These are phyloP conservation scores for Aleiodes testaceus DNA, from an alignment of 2,888 invertebrate species.

Conservation along the genomic window DNA sequence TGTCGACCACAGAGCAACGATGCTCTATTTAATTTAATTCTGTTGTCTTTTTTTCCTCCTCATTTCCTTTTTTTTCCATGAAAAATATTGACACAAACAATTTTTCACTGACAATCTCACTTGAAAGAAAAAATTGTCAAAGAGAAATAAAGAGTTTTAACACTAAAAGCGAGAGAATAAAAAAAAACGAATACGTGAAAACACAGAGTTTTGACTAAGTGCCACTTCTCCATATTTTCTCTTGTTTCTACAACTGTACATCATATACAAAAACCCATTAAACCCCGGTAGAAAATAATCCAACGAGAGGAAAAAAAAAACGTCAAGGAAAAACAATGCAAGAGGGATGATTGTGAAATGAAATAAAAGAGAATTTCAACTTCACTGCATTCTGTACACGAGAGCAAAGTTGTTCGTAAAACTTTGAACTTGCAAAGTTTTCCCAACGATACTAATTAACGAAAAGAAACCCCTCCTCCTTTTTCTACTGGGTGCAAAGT, in stretches of 20 bases:
- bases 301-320: background rate
- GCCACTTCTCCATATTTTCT: slow-evolving; percentile 56
- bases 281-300: background rate
- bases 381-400: slow-evolving; percentile 9
- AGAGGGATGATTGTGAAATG: slow-evolving; percentile 1
- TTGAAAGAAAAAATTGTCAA: background rate
- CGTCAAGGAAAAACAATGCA: slow-evolving; percentile 24
- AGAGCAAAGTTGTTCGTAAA: slow-evolving; percentile 29
- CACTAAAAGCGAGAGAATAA: slow-evolving; percentile 67
- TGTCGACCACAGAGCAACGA: slow-evolving; percentile 19
- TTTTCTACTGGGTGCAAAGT: slow-evolving; percentile 50
- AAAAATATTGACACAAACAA: too few species aligned
- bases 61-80: background rate
- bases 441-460: slow-evolving; percentile 44
- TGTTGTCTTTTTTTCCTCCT: background rate
- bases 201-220: slow-evolving; percentile 54
- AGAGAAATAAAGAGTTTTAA: background rate
- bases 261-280: slow-evolving; percentile 37
- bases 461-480: slow-evolving; percentile 26
- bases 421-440: slow-evolving; percentile 33
- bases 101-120: too few species aligned
- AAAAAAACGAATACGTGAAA: slow-evolving; percentile 33
- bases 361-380: slow-evolving; percentile 1
- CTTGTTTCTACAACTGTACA: slow-evolving; percentile 33
- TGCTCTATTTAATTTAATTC: slow-evolving; percentile 25